These are phyloP conservation scores for Netelia melanura DNA, from an alignment of 2,888 invertebrate genomes.

Conservation along the genomic window DNA sequence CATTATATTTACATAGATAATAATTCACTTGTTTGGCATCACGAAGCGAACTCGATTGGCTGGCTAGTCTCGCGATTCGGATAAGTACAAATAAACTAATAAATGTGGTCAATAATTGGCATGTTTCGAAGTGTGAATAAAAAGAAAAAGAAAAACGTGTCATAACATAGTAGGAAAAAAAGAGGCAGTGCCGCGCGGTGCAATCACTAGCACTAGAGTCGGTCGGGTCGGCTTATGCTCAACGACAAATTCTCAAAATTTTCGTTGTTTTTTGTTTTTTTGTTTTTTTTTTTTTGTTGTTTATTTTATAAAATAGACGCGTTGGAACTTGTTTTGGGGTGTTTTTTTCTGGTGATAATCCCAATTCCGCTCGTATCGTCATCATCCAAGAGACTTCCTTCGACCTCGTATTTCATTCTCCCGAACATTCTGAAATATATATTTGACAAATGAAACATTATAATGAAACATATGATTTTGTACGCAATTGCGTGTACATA, in stretches of 20 bases:
- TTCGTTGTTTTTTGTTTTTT: slow-evolving; percentile 7
- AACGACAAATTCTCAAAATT: neutral
- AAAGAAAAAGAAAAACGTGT: slow-evolving; percentile 1
- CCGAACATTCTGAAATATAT: slow-evolving; percentile 83
- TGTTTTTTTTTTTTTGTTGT: neutral
- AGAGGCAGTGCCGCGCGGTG: neutral
- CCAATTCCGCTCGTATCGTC: slow-evolving; percentile 83
- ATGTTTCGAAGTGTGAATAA: slow-evolving; percentile 12
- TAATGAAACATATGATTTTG: neutral
- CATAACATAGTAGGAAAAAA: slow-evolving; percentile 20
- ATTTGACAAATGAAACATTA: neutral
- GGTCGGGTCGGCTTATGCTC: too few species aligned
- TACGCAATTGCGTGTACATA: neutral
- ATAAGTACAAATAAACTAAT: slow-evolving; percentile 63
- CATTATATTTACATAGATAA: slow-evolving; percentile 61
- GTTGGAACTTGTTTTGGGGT: slow-evolving; percentile 71
- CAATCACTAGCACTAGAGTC: too few species aligned
- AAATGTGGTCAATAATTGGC: slow-evolving; percentile 10
- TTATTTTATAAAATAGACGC: slow-evolving; percentile 59
- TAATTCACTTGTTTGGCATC: neutral
- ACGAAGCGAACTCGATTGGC: slow-evolving; percentile 19
- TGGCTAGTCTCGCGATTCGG: slow-evolving; percentile 44
- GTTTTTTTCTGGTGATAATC: slow-evolving; percentile 78
- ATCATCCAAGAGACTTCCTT: slow-evolving; percentile 83
- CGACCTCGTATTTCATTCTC: slow-evolving; percentile 83